Conservation (phyloP, 2,888 invertebrate genomes). For the Galerucella calmariensis region DNA sequence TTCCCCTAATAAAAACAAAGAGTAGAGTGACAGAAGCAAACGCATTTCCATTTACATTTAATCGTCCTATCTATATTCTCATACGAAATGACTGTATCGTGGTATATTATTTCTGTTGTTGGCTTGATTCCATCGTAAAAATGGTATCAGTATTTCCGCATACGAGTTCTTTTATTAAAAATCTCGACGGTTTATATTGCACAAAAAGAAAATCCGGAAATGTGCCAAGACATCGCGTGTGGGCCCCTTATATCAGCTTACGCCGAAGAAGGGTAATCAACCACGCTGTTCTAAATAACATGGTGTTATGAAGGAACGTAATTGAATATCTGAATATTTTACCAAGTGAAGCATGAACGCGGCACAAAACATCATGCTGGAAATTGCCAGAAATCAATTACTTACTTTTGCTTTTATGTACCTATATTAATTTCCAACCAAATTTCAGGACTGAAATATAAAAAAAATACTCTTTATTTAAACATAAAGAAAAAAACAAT, state of each 20-base stretch:
- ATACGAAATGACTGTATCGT: slow-evolving; percentile 31
- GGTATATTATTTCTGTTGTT: slow-evolving; percentile 29
- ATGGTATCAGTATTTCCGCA: slow-evolving; percentile 33
- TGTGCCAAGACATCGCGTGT: slow-evolving; percentile 43
- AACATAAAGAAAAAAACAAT: too few species aligned
- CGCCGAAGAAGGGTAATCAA: slow-evolving; percentile 42
- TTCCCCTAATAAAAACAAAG: slow-evolving; percentile 26
- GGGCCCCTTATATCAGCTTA: slow-evolving; percentile 38
- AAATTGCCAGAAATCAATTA: slow-evolving; percentile 21
- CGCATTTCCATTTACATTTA: slow-evolving; percentile 33
- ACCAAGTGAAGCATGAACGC: slow-evolving; percentile 28
- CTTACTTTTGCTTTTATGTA: not conserved
- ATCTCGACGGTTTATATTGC: slow-evolving; percentile 24
- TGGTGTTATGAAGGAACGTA: slow-evolving; percentile 42
- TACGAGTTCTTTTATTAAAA: slow-evolving; percentile 33
- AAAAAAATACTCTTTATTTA: too few species aligned
- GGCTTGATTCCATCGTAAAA: slow-evolving; percentile 35
- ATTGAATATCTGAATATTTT: slow-evolving; percentile 46
- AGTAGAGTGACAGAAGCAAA: slow-evolving; percentile 19
- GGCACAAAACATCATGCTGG: slow-evolving; percentile 25
- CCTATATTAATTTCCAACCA: not conserved
- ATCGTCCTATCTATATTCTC: slow-evolving; percentile 34
- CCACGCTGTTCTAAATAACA: slow-evolving; percentile 43
- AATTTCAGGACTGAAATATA: too few species aligned
- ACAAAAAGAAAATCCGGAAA: slow-evolving; percentile 38